Evolutionary conservation across 2,888 invertebrate genomes (phyloP), one percentile per base, ranked within the genome.

Genomic region (Alcis repandata): DNA sequence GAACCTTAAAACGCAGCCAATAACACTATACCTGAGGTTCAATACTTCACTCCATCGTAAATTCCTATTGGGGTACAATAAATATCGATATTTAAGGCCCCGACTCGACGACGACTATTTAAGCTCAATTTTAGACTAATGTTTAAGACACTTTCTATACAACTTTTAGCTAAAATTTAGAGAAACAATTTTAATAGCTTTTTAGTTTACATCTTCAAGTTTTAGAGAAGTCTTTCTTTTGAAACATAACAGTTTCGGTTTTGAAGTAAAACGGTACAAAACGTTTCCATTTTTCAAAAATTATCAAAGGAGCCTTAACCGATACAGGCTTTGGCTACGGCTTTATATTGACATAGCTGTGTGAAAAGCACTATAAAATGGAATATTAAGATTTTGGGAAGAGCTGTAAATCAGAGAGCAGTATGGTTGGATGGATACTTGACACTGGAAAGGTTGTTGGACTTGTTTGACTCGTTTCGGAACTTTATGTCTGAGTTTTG

Each of bases 1-100:
- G 40, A 63, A 51, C 36, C 17, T 19, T 15, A 27, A 27, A 49
- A 53, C 15, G 15, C 22, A 32, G 33, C 40, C 54, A 40, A 59
- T 56, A 45, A 38, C 40, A 56, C 54, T 51, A 59, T 49, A 51
- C 43, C 54, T 48, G 38, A 41, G 56, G 49, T 79, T 77, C 78
- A 73, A 71, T 48, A 74, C 76, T 79, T 67, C 61, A 60, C 58
- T 38, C 67, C 73, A 63, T 79, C 80, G 77, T 83, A 83, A 82
- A 83, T 79, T 73, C 68, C 68, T 63, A 74, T 72, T 73, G 74
- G 78, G 72, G 71, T 64, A 70, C 75, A 74, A 82, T 84, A 84
- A 84, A 84, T 56, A 56, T 54, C 43, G 49, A 20, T 22, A 45
- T 77, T 76, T 73, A 72, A 53, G 40, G 53, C 40, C 10, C 40